These are phyloP conservation scores for Nephrocerus scutellatus DNA, from an alignment of 2,888 invertebrate species.

Conservation along the genomic window DNA sequence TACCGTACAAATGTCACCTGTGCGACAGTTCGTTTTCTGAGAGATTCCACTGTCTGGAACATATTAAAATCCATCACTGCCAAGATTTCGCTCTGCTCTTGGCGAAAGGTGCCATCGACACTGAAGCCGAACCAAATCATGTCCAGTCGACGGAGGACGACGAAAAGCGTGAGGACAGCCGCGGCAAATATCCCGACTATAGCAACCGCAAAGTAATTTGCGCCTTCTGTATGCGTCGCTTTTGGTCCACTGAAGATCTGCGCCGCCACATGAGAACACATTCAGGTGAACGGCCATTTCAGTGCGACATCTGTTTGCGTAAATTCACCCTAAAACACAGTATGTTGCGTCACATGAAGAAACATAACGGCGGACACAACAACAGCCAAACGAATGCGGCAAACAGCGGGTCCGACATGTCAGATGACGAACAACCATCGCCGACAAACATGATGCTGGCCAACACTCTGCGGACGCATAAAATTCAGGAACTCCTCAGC, in stretches of 20 bases:
- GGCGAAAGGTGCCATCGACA: constrained; percentile 70
- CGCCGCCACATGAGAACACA: constrained; percentile 91
- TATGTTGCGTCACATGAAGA: constrained; percentile 88
- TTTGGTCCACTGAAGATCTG: constrained; percentile 92
- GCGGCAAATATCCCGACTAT: constrained; percentile 79
- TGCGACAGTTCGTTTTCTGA: constrained; percentile 82
- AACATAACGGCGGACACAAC: constrained; percentile 64
- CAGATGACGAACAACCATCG: constrained; percentile 45
- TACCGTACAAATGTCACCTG: constrained; percentile 87
- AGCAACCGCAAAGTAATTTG: constrained; percentile 83
- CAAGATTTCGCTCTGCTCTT: constrained; percentile 76
- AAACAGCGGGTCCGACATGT: constrained; percentile 45
- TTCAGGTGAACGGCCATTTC: constrained; percentile 85
- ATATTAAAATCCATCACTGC: constrained; percentile 68
- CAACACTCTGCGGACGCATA: constrained; percentile 33
- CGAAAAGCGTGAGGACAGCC: constrained; percentile 57
- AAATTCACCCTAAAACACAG: constrained; percentile 90
- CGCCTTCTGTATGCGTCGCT: constrained; percentile 86
- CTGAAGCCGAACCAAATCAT: constrained; percentile 46
- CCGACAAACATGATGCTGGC: constrained; percentile 19
- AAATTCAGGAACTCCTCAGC: constrained; percentile 41
- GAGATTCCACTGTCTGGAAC: constrained; percentile 71
- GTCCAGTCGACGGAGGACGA: constrained; percentile 50
- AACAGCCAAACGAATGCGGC: constrained; percentile 28
- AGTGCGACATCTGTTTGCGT: constrained; percentile 80